A percentile compares a stretch with the other conserved stretches of the same genome.
Conservation (phyloP, 2,113 vertebrate species). For the Melanocharis versteri region DNA sequence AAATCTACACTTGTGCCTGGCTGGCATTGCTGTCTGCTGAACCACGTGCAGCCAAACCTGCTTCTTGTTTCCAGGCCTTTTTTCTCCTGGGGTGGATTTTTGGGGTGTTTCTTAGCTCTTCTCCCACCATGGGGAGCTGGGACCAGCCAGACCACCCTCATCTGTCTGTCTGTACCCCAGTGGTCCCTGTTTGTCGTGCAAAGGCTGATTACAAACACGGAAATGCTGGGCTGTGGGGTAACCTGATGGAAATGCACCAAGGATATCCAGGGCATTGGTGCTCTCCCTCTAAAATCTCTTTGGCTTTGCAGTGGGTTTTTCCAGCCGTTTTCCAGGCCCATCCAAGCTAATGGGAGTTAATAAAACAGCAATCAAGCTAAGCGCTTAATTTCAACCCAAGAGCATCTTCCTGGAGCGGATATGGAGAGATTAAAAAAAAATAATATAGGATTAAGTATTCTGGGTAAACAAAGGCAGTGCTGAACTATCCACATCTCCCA, state of each 20-base stretch:
- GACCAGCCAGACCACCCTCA: not conserved
- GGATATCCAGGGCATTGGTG: not conserved
- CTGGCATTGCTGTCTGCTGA: slow-evolving; percentile 42
- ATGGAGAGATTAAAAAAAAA: slow-evolving; percentile 22
- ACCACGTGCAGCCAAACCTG: slow-evolving; percentile 29
- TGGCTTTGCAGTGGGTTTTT: not conserved
- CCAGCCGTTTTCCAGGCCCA: not conserved
- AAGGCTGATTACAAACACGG: not conserved
- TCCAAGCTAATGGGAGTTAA: slow-evolving; percentile 41
- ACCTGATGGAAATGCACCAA: not conserved
- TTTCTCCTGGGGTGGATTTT: not conserved
- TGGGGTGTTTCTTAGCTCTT: not conserved
- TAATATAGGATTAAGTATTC: slow-evolving; percentile 23
- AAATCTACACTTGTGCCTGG: slow-evolving; percentile 21
- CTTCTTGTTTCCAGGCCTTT: not conserved
- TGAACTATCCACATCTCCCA: not conserved
- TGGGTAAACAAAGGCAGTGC: slow-evolving; percentile 65
- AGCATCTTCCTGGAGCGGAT: slow-evolving; percentile 65
- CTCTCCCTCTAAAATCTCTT: not conserved
- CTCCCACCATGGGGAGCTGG: not conserved
- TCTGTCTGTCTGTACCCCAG: not conserved
- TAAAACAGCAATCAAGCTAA: slow-evolving; percentile 74
- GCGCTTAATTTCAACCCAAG: slow-evolving; percentile 73
- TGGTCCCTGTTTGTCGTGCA: not conserved
- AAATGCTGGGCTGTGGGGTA: not conserved